These are phyloP conservation scores for Athalia rosae DNA, from an alignment of 2,888 invertebrate genomes.

Conservation along the genomic window DNA sequence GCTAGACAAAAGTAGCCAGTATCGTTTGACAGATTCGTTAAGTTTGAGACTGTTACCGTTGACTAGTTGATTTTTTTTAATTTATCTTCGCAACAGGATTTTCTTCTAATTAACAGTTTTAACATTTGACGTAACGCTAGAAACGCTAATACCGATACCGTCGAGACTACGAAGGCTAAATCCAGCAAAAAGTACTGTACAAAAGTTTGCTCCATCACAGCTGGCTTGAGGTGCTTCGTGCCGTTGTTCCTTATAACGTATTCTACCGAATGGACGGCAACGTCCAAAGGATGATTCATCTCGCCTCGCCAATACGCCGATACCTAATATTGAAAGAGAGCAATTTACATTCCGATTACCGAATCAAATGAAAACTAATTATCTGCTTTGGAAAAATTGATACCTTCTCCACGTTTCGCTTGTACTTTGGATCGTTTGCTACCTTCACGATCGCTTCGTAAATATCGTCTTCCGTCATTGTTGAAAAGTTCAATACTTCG, in stretches of 20 bases:
- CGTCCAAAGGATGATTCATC: slow-evolving; percentile 22
- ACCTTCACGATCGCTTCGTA: slow-evolving; percentile 23
- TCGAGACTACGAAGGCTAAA: slow-evolving; percentile 8
- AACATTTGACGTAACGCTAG: slow-evolving; percentile 2
- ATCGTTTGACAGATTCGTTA: too few relatives aligned
- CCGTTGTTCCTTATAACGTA: slow-evolving; percentile 23
- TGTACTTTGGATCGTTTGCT: slow-evolving; percentile 6
- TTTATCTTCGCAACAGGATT: neutral
- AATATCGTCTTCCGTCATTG: slow-evolving; percentile 26
- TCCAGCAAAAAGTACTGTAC: slow-evolving; percentile 24
- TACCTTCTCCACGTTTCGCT: slow-evolving; percentile 19
- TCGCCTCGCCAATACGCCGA: slow-evolving; percentile 29
- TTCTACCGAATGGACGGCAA: slow-evolving; percentile 30
- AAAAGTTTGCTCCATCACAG: slow-evolving; percentile 20
- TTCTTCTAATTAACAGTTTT: slow-evolving; percentile 1
- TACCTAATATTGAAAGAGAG: neutral
- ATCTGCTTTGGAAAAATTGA: neutral
- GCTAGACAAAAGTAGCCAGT: too few relatives aligned
- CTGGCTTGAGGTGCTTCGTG: slow-evolving; percentile 21
- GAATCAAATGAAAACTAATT: neutral
- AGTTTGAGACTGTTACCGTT: too few relatives aligned
- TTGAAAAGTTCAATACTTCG: slow-evolving; percentile 5
- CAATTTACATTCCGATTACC: neutral
- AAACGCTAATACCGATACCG: neutral
- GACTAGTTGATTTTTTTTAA: slow-evolving; percentile 27